phyloP scores from a whole-genome alignment of 2,888 invertebrate genomes.

The Clivina fossor region DNA sequence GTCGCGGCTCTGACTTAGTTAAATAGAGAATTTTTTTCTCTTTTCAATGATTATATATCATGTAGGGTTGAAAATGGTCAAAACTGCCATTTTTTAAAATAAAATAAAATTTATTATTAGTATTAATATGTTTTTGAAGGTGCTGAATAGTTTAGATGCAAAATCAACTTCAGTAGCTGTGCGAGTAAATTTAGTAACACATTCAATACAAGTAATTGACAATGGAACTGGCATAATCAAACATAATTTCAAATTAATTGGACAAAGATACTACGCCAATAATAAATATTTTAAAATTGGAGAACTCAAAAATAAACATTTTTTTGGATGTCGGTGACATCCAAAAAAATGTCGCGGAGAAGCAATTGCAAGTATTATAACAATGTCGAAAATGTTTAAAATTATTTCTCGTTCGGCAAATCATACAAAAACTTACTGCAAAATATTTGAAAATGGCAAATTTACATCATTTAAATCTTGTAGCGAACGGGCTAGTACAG shows the following conservation, averaged over 20 bases:
- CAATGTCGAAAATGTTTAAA: conserved; percentile 59
- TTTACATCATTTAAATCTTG: conserved; percentile 44
- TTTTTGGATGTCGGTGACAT: no score
- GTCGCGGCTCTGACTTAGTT: no score
- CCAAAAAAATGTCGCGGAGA: conserved; percentile 65
- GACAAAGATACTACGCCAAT: conserved; percentile 63
- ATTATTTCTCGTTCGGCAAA: conserved; percentile 60
- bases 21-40: no score
- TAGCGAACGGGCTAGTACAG: conserved; percentile 61
- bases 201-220: conserved; percentile 73
- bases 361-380: conserved; percentile 64
- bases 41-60: no score
- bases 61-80: no score
- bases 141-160: conserved; percentile 72
- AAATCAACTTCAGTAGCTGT: conserved; percentile 70
- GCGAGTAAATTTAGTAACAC: conserved; percentile 62
- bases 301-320: conserved; percentile 58
- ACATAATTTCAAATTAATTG: conserved; percentile 60
- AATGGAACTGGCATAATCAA: conserved; percentile 70
- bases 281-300: conserved; percentile 62
- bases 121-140: conserved; percentile 58
- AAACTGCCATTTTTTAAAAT: no score
- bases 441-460: conserved; percentile 52
- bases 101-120: no score
- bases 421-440: conserved; percentile 58